Percentiles rank a stretch among this genome's conserved stretches.
Conservation (phyloP, 2,888 invertebrate species). For the Eupelmus urozonus region DNA sequence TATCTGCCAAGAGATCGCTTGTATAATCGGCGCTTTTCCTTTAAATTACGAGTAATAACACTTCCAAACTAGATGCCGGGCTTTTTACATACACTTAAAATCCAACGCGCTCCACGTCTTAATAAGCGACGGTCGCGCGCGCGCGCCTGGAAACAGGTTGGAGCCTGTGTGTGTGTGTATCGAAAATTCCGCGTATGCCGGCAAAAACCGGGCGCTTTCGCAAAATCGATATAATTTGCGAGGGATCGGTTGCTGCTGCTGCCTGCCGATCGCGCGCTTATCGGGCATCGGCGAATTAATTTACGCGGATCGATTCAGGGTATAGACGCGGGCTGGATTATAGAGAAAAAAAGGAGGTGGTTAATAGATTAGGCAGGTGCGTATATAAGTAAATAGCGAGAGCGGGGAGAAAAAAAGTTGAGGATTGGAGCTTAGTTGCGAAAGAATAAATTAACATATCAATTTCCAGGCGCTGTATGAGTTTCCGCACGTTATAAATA, state of each 20-base stretch:
- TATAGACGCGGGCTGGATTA: neutral
- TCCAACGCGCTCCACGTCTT: slow-evolving; percentile 10
- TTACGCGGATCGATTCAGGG: neutral
- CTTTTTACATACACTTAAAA: neutral
- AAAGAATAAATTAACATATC: slow-evolving; percentile 52
- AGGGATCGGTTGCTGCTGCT: no score
- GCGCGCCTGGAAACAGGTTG: neutral
- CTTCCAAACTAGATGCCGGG: neutral
- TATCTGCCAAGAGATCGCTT: no score
- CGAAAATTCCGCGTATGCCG: neutral
- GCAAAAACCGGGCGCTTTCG: neutral
- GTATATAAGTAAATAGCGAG: neutral
- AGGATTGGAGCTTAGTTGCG: slow-evolving; percentile 2
- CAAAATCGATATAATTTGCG: slow-evolving; percentile 8
- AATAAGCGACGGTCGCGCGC: neutral
- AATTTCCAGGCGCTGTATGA: slow-evolving; percentile 15
- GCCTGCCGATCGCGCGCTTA: neutral
- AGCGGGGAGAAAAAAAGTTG: neutral
- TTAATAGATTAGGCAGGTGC: slow-evolving; percentile 18
- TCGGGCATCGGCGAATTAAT: neutral
- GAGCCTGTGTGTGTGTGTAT: neutral
- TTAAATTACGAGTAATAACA: neutral
- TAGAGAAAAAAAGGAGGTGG: neutral
- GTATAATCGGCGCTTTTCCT: slow-evolving; percentile 4
- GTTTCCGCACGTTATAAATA: slow-evolving; percentile 49